Conservation (phyloP, 2,888 invertebrate genomes). For the Eurois occulta region DNA sequence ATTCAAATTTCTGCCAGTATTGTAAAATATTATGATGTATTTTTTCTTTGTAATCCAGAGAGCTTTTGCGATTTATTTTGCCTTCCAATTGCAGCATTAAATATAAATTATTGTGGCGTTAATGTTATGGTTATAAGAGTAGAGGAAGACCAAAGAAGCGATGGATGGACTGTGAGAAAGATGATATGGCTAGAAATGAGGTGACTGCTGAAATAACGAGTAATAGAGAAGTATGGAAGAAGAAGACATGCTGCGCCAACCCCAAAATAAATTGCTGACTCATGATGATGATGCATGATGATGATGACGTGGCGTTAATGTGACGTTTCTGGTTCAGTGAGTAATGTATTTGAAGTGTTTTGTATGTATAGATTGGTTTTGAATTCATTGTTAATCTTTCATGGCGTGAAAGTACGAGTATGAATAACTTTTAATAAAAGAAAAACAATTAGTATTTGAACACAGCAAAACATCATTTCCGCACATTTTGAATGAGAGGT, state of each 20-base stretch:
- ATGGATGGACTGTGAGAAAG: too few relatives aligned
- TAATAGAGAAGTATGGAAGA: too few relatives aligned
- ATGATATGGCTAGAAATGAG: too few relatives aligned
- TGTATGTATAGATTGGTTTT: background rate
- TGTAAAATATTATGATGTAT: constrained; percentile 38
- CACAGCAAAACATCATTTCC: background rate
- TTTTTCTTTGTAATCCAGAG: constrained; percentile 34
- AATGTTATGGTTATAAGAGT: too few relatives aligned
- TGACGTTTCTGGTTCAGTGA: constrained; percentile 5
- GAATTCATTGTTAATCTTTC: background rate
- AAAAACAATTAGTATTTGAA: background rate
- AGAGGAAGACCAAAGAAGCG: too few relatives aligned
- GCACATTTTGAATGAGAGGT: background rate
- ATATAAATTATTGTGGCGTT: constrained; percentile 1
- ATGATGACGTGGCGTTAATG: background rate
- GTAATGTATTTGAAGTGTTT: background rate
- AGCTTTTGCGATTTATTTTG: constrained; percentile 34
- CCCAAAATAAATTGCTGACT: too few relatives aligned
- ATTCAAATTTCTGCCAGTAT: constrained; percentile 46
- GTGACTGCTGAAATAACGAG: too few relatives aligned
- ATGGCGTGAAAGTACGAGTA: background rate
- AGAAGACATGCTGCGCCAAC: too few relatives aligned
- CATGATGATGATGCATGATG: too few relatives aligned
- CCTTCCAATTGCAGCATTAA: constrained; percentile 27
- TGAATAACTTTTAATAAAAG: background rate